Conservation (phyloP, 2,113 vertebrate species). For the Eublepharis macularius region DNA sequence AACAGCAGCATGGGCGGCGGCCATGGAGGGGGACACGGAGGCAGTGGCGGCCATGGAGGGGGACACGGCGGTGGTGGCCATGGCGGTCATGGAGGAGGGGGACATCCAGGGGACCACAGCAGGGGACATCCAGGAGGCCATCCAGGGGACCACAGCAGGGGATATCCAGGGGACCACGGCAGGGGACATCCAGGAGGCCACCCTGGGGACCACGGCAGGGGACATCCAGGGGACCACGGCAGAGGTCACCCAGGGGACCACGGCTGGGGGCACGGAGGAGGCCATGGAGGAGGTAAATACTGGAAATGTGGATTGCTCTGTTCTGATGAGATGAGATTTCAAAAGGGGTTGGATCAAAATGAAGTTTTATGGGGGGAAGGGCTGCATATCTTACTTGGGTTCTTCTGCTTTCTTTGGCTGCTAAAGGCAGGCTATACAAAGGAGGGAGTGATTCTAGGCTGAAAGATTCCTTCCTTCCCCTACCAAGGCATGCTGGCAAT, state of each 20-base stretch:
- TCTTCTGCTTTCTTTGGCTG: background rate
- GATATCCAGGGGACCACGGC: slow-evolving; percentile 63
- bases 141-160: slow-evolving; percentile 60
- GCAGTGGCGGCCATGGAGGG: slow-evolving; percentile 45
- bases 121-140: slow-evolving; percentile 66
- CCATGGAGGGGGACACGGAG: slow-evolving; percentile 47
- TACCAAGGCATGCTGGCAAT: background rate
- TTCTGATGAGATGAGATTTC: background rate
- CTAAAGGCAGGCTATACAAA: background rate
- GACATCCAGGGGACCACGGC: slow-evolving; percentile 47
- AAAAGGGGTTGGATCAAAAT: background rate
- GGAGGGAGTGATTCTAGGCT: background rate
- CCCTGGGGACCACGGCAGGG: slow-evolving; percentile 67
- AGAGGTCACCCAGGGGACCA: slow-evolving; percentile 68
- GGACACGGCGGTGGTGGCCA: slow-evolving; percentile 63
- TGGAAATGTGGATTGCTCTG: background rate
- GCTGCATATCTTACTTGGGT: background rate
- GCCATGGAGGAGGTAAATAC: slow-evolving; percentile 70
- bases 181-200: slow-evolving; percentile 66
- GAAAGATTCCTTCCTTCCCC: background rate
- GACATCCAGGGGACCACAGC: slow-evolving; percentile 61
- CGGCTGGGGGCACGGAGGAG: slow-evolving; percentile 70
- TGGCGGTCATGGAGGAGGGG: slow-evolving; percentile 59
- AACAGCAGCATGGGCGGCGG: slow-evolving; percentile 75
- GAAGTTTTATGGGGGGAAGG: background rate